Evolutionary conservation across 2,113 vertebrate genomes (phyloP), one percentile per base, ranked within the genome.

Genomic region (Procavia capensis): DNA sequence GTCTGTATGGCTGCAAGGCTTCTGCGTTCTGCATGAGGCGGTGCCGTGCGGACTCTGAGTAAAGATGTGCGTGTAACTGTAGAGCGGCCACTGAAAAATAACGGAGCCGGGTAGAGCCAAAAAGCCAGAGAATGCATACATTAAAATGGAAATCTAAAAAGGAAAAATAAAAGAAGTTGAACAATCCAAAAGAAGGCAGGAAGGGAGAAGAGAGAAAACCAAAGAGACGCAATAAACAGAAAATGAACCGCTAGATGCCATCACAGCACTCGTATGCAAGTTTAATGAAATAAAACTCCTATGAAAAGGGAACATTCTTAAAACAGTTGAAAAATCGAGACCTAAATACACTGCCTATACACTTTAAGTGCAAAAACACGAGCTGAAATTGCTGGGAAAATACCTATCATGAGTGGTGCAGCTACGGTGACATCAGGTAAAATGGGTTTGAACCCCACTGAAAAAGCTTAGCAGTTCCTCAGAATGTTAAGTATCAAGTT

Each of bases 201-300:
- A 54, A 29, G 39, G 45, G n/a, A 61, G 45, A 50, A 54, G 3
- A 34, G 39, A 75, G 7, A 3, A 31, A 36, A 36, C 14, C 34
- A 39, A 39, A 25, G 22, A 16, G 20, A 43, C 45, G 29, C 2
- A 13, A 43, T 10, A 20, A 22, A 34, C 25, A 45, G 24, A 43
- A 70, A 29, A 41, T 29, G 31, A 41, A 41, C 39, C 0, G 16
- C n/a, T 2, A 2, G 17, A 3, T 0, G 0, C 3, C 34, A 29
- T 11, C 9, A 2, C 34, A 16, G 4, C 19, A 5, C 74, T 70
- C 50, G n/a, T 4, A 39, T 78, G 70, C 50, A 61, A 50, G 25
- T 41, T 36, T 4, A 61, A 24, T 1, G 39, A 31, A 24, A 6
- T 57, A 13, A 43, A 61, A 85, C 45, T 61, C 50, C 50, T 74